Conservation (phyloP, 2,113 vertebrate genomes). For the Gnathonemus longibarbis region DNA sequence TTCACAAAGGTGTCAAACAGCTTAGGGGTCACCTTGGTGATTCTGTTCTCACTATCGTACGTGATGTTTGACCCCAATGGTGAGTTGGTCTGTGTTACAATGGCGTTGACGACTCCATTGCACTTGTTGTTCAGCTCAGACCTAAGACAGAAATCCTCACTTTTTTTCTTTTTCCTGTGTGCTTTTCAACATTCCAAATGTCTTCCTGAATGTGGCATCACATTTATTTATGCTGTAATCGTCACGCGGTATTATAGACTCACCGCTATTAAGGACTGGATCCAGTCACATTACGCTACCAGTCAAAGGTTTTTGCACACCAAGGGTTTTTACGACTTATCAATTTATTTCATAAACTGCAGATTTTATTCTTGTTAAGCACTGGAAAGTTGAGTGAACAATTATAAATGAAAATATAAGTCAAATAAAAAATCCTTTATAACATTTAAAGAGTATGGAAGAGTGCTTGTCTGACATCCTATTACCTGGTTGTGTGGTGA, state of each 20-base stretch:
- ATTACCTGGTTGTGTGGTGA: too few relatives aligned
- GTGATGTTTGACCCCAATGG: conserved; percentile 48
- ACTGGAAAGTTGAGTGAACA: too few relatives aligned
- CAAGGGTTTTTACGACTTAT: too few relatives aligned
- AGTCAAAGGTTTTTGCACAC: too few relatives aligned
- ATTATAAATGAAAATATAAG: too few relatives aligned
- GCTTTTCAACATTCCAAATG: neutral
- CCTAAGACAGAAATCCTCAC: conserved; percentile 35
- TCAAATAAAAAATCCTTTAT: too few relatives aligned
- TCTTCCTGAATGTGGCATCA: neutral
- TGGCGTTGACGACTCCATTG: conserved; percentile 44
- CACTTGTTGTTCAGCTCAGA: conserved; percentile 46
- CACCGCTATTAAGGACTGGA: neutral
- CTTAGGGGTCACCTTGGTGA: conserved; percentile 42
- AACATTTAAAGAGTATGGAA: too few relatives aligned
- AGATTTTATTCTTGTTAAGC: too few relatives aligned
- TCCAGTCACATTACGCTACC: neutral
- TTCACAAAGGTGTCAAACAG: conserved; percentile 55
- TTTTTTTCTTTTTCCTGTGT: neutral
- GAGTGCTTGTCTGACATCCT: too few relatives aligned
- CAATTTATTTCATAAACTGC: too few relatives aligned
- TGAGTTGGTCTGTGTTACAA: conserved; percentile 59
- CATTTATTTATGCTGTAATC: too few relatives aligned
- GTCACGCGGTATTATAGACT: neutral
- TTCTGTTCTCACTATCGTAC: conserved; percentile 56